Conservation (phyloP, 1,140 invertebrate genomes). For the Trichoplusia ni region DNA sequence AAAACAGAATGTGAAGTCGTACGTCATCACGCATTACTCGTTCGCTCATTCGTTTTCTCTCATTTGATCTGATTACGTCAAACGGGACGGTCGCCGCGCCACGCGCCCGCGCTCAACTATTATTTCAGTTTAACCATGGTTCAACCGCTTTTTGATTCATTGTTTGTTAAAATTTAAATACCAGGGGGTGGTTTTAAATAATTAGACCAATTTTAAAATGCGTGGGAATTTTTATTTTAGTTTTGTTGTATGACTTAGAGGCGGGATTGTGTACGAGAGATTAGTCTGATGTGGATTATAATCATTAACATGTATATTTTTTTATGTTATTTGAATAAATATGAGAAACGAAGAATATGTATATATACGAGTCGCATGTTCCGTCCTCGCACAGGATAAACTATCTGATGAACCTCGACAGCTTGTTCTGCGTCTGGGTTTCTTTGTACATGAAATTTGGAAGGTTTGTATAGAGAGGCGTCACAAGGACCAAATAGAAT, state of each 20-base stretch:
- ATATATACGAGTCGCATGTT: too few relatives aligned
- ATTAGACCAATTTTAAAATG: constrained; percentile 16
- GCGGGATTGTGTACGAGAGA: not conserved
- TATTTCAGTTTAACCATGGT: constrained; percentile 35
- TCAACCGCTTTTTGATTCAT: constrained; percentile 37
- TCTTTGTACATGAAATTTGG: too few relatives aligned
- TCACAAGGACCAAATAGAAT: too few relatives aligned
- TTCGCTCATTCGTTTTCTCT: not conserved
- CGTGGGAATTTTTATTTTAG: constrained; percentile 30
- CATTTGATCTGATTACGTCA: constrained; percentile 26
- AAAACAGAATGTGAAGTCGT: constrained; percentile 15
- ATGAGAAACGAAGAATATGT: too few relatives aligned
- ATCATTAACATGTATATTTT: too few relatives aligned
- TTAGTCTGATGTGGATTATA: not conserved
- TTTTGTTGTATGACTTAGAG: not conserved
- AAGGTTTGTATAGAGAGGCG: too few relatives aligned
- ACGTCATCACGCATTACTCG: constrained; percentile 12
- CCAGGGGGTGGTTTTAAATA: constrained; percentile 18
- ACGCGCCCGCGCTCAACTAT: constrained; percentile 22
- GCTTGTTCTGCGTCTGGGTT: too few relatives aligned
- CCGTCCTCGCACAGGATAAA: too few relatives aligned
- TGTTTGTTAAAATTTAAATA: constrained; percentile 34
- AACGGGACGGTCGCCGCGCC: constrained; percentile 6
- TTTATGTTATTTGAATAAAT: too few relatives aligned
- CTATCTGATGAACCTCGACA: too few relatives aligned